Conservation (phyloP, 92 coral and sea anemone species). For the Umimayanthus chanpuru region DNA sequence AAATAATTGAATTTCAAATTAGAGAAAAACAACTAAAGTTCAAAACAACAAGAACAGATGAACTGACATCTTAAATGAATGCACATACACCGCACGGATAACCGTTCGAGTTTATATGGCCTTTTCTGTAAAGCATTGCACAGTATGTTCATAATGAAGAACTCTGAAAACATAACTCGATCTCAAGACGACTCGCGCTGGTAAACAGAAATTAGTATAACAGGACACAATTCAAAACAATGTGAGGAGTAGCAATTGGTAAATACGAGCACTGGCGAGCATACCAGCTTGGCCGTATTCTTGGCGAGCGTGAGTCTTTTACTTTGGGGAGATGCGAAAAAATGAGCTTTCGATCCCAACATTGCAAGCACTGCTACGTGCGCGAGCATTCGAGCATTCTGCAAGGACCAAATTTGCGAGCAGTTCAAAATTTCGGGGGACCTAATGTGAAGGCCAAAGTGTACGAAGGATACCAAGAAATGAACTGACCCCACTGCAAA, state of each 20-base stretch:
- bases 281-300: too few relatives aligned
- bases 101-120: neutral
- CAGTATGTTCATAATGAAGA: neutral
- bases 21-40: neutral
- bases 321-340: too few relatives aligned
- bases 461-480: neutral
- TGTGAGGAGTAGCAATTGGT: too few relatives aligned
- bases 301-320: too few relatives aligned
- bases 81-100: neutral
- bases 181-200: neutral
- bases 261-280: too few relatives aligned
- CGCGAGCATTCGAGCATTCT: too few relatives aligned
- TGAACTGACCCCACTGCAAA: slow-evolving; percentile 23
- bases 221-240: neutral
- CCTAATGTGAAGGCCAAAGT: neutral
- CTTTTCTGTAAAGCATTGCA: neutral
- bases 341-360: too few relatives aligned
- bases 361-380: too few relatives aligned
- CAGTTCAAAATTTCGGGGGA: too few relatives aligned
- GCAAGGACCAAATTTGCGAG: too few relatives aligned
- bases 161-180: neutral
- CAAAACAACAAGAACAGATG: neutral
- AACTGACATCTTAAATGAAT: neutral
- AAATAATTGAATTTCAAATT: neutral
- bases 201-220: neutral